Evolutionary conservation across 2,113 vertebrate species (phyloP).

Genomic region (Cebidichthys violaceus): DNA sequence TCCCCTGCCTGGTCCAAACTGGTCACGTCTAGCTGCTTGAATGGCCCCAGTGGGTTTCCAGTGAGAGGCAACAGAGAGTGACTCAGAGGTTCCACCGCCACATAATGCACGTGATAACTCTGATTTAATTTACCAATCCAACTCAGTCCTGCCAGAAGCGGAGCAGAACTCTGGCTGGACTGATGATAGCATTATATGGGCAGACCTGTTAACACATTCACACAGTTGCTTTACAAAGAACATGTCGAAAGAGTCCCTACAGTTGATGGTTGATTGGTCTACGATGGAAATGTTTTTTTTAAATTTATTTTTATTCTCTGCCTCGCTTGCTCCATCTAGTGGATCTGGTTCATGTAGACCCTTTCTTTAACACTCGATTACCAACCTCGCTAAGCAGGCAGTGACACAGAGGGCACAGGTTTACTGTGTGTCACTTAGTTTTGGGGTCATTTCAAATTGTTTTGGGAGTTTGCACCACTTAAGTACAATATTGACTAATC

Average conservation of each 20-base stretch:
- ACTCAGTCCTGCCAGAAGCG: slow-evolving; percentile 1
- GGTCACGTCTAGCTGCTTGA: not conserved
- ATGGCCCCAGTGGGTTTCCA: slow-evolving; percentile 19
- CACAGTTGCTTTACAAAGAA: not conserved
- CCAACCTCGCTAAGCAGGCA: no score
- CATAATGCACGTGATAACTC: slow-evolving; percentile 17
- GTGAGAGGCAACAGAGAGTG: slow-evolving; percentile 22
- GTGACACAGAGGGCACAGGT: no score
- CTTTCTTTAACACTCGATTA: no score
- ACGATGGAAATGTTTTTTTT: not conserved
- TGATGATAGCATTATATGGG: not conserved
- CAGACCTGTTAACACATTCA: not conserved
- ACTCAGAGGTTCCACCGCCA: slow-evolving; percentile 48
- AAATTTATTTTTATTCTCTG: not conserved
- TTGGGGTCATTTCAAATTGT: no score
- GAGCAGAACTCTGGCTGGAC: slow-evolving; percentile 1
- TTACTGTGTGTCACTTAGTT: no score
- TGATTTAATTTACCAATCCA: slow-evolving; percentile 5
- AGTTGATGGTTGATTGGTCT: not conserved
- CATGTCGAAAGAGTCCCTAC: not conserved
- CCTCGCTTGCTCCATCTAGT: not conserved
- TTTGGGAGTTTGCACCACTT: no score
- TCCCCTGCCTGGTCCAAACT: not conserved
- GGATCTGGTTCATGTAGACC: not conserved
- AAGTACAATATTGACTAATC: no score